Base-by-base conservation (phyloP, 2,888 invertebrate genomes). In the Chrysodeixis includens region DNA sequence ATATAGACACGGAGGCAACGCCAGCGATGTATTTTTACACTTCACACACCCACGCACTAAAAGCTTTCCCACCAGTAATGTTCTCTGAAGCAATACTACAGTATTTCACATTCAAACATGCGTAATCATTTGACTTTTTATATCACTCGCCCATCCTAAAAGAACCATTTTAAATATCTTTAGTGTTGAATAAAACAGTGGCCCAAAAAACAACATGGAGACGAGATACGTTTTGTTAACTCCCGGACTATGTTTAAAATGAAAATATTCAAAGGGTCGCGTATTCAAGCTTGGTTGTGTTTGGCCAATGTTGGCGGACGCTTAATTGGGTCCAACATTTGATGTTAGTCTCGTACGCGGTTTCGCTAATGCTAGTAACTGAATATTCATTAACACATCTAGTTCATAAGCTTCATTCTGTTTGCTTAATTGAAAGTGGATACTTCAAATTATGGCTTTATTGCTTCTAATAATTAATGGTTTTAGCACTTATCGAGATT, bases 1-100 rank as follows among this genome's bases (percentile, higher is more conserved):
- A 66, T 56, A 62, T 49, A 79, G 56, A 81, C 71, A 66, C 64
- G 59, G 65, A 75, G n/a, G 62, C 71, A 78, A 81, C 68, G 60
- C 62, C 67, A 56, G 58, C 30, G 30, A 30, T 57, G 56, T 30
- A 59, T 63, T 65, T 66, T 56, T 35, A 22, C 46, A 49, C 30
- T 69, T 63, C 66, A 69, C 72, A 53, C 62, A 67, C 60, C 63
- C 61, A 66, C 64, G 53, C 64, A 70, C 74, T 81, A 76, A 85
- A 83, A 85, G 85, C 86, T 83, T 86, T 85, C 78, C 65, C 76
- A 70, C 40, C 74, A 66, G 61, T 55, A 75, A 79, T 74, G 81
- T 67, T 83, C 82, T 81, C 49, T 80, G 78, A 77, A 76, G 73
- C 79, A 77, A 70, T 64, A 76, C 68, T 49, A 49, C 46, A 84